Base-by-base conservation (phyloP, 2,888 invertebrate species). In the Serripes groenlandicus region DNA sequence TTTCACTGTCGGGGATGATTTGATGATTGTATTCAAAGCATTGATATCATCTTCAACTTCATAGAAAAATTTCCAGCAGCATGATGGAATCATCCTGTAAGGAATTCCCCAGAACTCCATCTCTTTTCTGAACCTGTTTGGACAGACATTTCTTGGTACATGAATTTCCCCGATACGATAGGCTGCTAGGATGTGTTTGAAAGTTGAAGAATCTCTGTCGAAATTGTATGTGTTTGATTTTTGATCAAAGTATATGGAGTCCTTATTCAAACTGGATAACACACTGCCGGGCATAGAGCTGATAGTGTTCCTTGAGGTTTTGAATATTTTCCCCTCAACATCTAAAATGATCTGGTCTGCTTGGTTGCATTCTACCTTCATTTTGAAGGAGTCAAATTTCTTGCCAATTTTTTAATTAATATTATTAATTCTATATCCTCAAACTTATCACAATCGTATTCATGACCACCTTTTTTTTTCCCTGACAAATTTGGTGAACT, bases 121-220 rank as follows among this genome's bases (percentile, higher is more conserved):
- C 34, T 74, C 74, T n/a, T 35, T 18, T 32, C 52, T 28, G 64
- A 74, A 74, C 30, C 35, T 52, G 1, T 15, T 52, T 32, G 74
- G 64, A 74, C 74, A 74, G 3, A 64, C 26, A 21, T 64, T 21
- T 30, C 54, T 23, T 21, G 74, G 74, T 28, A 52, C 3, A 42
- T 74, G 74, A 15, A 74, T 3, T 23, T 64, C 42, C 7, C 73
- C 62, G 4, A 23, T 21, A 15, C 73, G 32, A 35, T 73, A 49
- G 15, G 49, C 26, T 3, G 21, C 73, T 28, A 88, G 74, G 21
- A 88, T 81, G 28, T 80, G 74, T 28, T 76, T 73, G 58, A 88
- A 86, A 23, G 78, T 32, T 15, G 56, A 52, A 2, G 88, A 80
- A 32, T 86, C 86, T 52, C 82, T 75, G 71, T 88, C 84, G 71